A percentile compares a stretch with the other conserved stretches of the same genome.
These are phyloP conservation scores for Hemibagrus guttatus DNA, from an alignment of 2,797 vertebrate species.

Conservation along the genomic window DNA sequence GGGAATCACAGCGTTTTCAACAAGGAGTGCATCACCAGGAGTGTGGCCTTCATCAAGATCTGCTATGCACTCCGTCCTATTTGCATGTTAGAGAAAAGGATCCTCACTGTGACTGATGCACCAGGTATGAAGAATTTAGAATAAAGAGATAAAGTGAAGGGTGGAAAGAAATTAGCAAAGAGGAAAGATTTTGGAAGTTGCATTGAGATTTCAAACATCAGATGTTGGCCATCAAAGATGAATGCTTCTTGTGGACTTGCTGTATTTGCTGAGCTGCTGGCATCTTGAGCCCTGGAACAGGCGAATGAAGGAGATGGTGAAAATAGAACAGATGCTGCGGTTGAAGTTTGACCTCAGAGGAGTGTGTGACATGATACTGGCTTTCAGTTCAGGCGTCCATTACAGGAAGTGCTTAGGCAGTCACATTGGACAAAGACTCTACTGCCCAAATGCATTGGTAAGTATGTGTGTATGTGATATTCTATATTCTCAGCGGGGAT, in stretches of 20 bases:
- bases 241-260: constrained; percentile 65
- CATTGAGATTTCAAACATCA: constrained; percentile 56
- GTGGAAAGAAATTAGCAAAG: background rate
- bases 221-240: constrained; percentile 66
- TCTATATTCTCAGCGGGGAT: constrained; percentile 20
- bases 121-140: constrained; percentile 51
- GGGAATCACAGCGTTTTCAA: constrained; percentile 73
- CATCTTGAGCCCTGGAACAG: constrained; percentile 62
- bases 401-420: constrained; percentile 8
- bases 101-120: constrained; percentile 67
- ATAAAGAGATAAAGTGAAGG: background rate
- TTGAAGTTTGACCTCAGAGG: constrained; percentile 54
- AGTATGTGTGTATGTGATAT: constrained; percentile 7
- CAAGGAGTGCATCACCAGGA: constrained; percentile 66
- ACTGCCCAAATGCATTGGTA: background rate
- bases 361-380: constrained; percentile 15
- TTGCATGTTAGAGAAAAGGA: constrained; percentile 65
- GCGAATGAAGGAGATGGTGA: constrained; percentile 33
- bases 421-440: constrained; percentile 4
- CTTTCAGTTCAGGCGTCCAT: constrained; percentile 28
- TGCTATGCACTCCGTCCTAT: constrained; percentile 68
- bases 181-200: constrained; percentile 50
- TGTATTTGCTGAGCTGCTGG: constrained; percentile 48
- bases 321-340: constrained; percentile 70
- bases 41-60: constrained; percentile 74